Conservation (phyloP, 2,113 vertebrate genomes). For the Campylomormyrus tamandua region DNA sequence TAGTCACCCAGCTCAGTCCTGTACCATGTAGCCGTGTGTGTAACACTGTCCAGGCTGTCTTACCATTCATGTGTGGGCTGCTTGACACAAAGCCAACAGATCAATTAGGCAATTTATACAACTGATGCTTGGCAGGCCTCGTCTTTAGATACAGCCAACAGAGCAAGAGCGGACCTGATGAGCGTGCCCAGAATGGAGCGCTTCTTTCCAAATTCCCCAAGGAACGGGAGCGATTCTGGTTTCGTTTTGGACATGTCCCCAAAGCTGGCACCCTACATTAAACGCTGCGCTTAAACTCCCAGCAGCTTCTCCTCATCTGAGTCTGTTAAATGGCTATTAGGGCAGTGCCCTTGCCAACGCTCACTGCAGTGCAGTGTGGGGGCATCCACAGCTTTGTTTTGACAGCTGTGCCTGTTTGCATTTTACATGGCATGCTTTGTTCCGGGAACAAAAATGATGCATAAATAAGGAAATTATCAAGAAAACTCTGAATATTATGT, state of each 20-base stretch:
- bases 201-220: constrained; percentile 50
- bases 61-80: constrained; percentile 2
- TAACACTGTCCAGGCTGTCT: background rate
- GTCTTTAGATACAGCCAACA: constrained; percentile 54
- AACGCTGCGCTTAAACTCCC: constrained; percentile 61
- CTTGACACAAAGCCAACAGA: constrained; percentile 57
- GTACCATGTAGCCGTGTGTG: background rate
- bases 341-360: constrained; percentile 49
- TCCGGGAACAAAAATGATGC: background rate
- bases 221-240: constrained; percentile 61
- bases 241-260: constrained; percentile 59
- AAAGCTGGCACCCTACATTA: constrained; percentile 55
- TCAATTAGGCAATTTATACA: constrained; percentile 65
- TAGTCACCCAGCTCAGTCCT: background rate
- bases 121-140: constrained; percentile 54
- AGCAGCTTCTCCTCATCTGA: constrained; percentile 61
- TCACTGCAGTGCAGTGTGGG: constrained; percentile 51
- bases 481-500: background rate
- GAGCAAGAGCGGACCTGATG: constrained; percentile 58
- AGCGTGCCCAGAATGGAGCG: constrained; percentile 57
- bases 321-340: constrained; percentile 64
- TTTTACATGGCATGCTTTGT: constrained; percentile 12
- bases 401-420: constrained; percentile 46
- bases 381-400: constrained; percentile 48
- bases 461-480: background rate